Conservation (phyloP, 1,140 invertebrate genomes). For the Brachionus plicatilis region DNA sequence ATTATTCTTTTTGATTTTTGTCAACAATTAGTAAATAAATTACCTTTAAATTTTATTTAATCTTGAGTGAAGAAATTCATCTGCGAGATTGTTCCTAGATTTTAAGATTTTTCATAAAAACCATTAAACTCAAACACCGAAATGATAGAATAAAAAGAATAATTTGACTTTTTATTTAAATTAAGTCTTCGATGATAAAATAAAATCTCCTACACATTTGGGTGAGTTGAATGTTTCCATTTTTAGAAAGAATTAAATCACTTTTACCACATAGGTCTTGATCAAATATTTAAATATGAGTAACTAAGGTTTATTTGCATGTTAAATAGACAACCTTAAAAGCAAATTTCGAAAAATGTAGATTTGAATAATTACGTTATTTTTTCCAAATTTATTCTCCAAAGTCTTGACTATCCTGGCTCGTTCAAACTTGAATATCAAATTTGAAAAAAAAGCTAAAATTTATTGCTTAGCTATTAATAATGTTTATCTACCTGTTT, state of each 20-base stretch:
- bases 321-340: not conserved
- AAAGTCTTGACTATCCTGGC: not conserved
- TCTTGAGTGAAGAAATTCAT: too few species aligned
- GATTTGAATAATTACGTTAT: not conserved
- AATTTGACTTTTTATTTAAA: too few species aligned
- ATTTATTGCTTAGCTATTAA: slow-evolving; percentile 11
- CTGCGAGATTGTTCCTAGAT: too few species aligned
- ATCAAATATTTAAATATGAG: not conserved
- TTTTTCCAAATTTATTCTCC: not conserved
- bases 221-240: not conserved
- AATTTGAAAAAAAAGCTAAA: not conserved
- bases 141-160: not conserved
- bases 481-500: slow-evolving; percentile 34
- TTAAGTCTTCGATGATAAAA: not conserved
- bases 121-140: not conserved
- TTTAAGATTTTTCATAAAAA: not conserved
- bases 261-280: not conserved
- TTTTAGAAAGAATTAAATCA: not conserved
- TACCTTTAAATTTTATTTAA: too few species aligned
- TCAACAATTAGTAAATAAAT: too few species aligned
- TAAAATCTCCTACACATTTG: not conserved
- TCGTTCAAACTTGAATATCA: not conserved
- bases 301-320: not conserved
- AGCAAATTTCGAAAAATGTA: not conserved
- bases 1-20: too few species aligned